Conservation (phyloP, 2,888 invertebrate species). For the Mesoligia furuncula region DNA sequence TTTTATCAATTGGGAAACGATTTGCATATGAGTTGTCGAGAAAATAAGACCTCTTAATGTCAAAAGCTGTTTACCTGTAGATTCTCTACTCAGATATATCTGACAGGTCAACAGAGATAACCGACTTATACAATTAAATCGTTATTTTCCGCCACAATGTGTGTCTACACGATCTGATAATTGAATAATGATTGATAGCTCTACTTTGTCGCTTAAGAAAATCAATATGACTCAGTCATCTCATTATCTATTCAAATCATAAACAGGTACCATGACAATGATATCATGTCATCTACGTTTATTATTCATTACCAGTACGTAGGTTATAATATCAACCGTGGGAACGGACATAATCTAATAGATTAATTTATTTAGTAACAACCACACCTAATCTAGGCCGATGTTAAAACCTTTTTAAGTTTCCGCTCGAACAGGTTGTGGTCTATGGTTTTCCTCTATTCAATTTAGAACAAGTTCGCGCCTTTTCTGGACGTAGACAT, state of each 20-base stretch:
- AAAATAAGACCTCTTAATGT: neutral
- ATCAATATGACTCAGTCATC: slow-evolving; percentile 47
- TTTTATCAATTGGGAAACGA: neutral
- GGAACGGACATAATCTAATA: slow-evolving; percentile 41
- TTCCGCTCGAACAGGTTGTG: slow-evolving; percentile 34
- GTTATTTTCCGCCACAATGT: neutral
- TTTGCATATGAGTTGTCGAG: neutral
- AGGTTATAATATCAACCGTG: slow-evolving; percentile 39
- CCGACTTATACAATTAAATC: slow-evolving; percentile 1
- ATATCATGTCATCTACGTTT: slow-evolving; percentile 53
- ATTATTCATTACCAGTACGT: slow-evolving; percentile 54
- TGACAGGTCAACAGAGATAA: neutral
- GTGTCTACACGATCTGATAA: neutral
- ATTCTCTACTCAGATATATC: neutral
- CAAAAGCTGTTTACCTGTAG: neutral
- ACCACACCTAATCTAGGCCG: slow-evolving; percentile 47
- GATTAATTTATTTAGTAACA: slow-evolving; percentile 23
- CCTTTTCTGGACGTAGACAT: slow-evolving; percentile 38
- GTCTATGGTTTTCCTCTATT: slow-evolving; percentile 57
- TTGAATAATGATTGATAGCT: slow-evolving; percentile 7
- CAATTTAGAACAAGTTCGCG: slow-evolving; percentile 38
- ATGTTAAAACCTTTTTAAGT: slow-evolving; percentile 51
- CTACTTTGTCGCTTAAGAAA: slow-evolving; percentile 27
- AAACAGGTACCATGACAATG: slow-evolving; percentile 50
- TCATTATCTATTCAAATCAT: slow-evolving; percentile 38